phyloP scores from a whole-genome alignment of 2,888 invertebrate species.

The Lepas anatifera region DNA sequence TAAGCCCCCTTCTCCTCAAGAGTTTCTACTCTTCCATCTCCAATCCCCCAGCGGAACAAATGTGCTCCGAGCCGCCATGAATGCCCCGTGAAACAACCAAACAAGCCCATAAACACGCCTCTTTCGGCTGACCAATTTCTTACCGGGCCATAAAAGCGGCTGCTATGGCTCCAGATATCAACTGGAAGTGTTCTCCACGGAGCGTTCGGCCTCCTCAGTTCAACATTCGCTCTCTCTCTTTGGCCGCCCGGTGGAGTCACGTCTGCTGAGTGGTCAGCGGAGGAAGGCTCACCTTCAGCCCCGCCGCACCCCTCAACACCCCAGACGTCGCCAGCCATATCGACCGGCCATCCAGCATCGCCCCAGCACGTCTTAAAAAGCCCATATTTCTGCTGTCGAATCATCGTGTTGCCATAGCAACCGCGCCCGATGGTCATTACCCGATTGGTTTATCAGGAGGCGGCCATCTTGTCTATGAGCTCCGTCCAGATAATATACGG shows the following conservation, averaged over 20 bases:
- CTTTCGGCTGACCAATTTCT: conserved; percentile 8
- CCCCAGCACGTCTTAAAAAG: conserved; percentile 12
- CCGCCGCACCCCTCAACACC: not conserved
- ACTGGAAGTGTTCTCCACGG: not conserved
- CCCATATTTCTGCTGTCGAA: conserved; percentile 7
- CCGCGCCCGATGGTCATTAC: not conserved
- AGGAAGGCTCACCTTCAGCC: too few species aligned
- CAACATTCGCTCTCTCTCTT: not conserved
- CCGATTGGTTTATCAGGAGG: conserved; percentile 8
- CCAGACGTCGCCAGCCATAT: not conserved
- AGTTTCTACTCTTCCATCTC: not conserved
- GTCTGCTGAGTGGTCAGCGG: not conserved
- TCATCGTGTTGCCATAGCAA: not conserved
- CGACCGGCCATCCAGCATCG: not conserved
- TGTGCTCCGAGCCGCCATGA: not conserved
- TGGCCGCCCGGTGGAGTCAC: not conserved
- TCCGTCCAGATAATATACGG: not conserved
- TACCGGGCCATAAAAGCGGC: conserved; percentile 1
- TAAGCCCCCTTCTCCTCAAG: too few species aligned
- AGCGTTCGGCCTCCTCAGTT: too few species aligned
- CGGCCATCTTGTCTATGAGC: conserved; percentile 7
- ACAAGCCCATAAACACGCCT: conserved; percentile 2
- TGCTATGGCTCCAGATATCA: not conserved
- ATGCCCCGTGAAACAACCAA: not conserved
- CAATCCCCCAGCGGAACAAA: not conserved